Evolutionary conservation across 2,113 vertebrate genomes (phyloP).

Genomic region (Hippocampus barbouri): DNA sequence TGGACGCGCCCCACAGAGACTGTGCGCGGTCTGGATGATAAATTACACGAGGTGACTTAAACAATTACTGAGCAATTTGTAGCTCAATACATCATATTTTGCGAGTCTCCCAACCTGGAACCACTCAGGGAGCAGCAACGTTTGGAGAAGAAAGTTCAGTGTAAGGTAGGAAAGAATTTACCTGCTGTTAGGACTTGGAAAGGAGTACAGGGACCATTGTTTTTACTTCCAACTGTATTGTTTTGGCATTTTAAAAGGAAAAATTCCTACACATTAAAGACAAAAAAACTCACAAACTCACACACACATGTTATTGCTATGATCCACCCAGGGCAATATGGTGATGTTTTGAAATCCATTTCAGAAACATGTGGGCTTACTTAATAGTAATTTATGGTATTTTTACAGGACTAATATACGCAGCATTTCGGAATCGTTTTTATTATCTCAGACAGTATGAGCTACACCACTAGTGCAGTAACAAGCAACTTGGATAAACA

Average conservation of each 20-base stretch:
- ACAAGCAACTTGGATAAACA: too few species aligned
- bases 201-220: not conserved
- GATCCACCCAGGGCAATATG: not conserved
- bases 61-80: slow-evolving; percentile 66
- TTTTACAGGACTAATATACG: too few species aligned
- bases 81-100: slow-evolving; percentile 49
- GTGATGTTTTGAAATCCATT: not conserved
- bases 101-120: slow-evolving; percentile 32
- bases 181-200: slow-evolving; percentile 27
- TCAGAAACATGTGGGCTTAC: too few species aligned
- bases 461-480: too few species aligned
- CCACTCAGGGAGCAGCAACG: slow-evolving; percentile 48
- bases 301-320: not conserved
- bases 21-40: slow-evolving; percentile 67
- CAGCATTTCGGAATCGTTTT: too few species aligned
- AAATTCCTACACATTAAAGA: not conserved
- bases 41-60: slow-evolving; percentile 63
- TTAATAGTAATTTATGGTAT: too few species aligned
- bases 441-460: too few species aligned
- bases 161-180: slow-evolving; percentile 17
- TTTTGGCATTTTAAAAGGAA: not conserved
- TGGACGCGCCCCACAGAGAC: slow-evolving; percentile 32
- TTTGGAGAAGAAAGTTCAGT: slow-evolving; percentile 28
- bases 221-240: not conserved
- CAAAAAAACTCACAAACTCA: not conserved